Base-by-base conservation (phyloP, 2,888 invertebrate genomes). In the Sarcophaga rosellei region DNA sequence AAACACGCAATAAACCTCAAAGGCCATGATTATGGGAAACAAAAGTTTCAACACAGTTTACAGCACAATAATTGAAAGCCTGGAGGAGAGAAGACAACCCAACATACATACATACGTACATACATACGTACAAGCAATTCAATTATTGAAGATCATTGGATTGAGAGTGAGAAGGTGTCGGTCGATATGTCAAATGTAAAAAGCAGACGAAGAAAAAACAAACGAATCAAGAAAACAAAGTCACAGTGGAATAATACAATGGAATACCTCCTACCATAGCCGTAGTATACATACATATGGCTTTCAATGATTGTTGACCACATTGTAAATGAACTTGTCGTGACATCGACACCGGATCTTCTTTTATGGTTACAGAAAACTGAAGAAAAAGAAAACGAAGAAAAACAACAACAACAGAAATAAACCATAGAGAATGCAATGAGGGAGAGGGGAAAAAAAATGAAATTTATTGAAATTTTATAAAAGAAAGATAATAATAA, bases 291-390 rank as follows among this genome's bases (percentile, higher is more conserved):
- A 23, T 23, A 25, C 25, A 25, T 6, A 8, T 74, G 69, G n/a
- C 44, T 76, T 44, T 35, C 61, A 44, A 12, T 66, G 15, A 15
- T 23, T 66, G 5, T 66, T 85, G 66, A 85, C 80, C 84, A 81
- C 84, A 85, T 73, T 77, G 77, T 69, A 85, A 77, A 69, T 81
- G 81, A 85, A 81, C 81, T 81, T 81, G 77, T 85, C 81, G 47
- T 85, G 85, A 77, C 78, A 85, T 82, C 70, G 81, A 85, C 78
- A 85, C 85, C 85, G 85, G 85, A 85, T 85, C 68, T 68, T 77
- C 74, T 62, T 45, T 21, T 72, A 72, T 72, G 82, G 21, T 25
- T 47, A 35, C n/a, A 68, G 12, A 74, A 66, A 65, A 35, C 35
- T 8, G n/a, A 70, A 69, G 63, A 62, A 20, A 15, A 15, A 25